phyloP scores from a whole-genome alignment of 2,113 vertebrate genomes.

The Stegastes partitus region DNA sequence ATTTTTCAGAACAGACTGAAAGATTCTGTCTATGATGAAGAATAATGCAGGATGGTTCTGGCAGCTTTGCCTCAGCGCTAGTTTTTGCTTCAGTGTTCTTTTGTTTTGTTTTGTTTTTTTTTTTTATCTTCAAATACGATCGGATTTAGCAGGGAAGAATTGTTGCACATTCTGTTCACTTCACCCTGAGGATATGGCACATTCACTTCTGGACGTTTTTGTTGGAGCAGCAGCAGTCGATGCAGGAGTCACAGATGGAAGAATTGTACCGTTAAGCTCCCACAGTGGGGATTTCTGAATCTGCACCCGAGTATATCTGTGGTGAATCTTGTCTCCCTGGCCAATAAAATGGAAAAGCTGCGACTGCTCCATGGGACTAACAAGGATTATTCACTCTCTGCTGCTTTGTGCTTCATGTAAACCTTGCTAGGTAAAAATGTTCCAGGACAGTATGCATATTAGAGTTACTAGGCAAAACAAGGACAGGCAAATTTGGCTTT shows the following conservation, averaged over 20 bases:
- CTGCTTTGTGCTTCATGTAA: neutral
- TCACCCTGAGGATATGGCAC: neutral
- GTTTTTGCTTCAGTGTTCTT: too few species aligned
- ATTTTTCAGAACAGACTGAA: neutral
- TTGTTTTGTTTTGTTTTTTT: neutral
- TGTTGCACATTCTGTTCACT: neutral
- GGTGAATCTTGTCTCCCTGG: neutral
- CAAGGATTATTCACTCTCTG: neutral
- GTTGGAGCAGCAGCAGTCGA: neutral
- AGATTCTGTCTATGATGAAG: neutral
- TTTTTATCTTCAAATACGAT: neutral
- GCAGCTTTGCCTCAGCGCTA: neutral
- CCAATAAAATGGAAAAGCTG: slow-evolving; percentile 2
- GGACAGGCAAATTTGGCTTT: neutral
- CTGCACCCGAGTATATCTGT: neutral
- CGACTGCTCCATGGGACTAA: neutral
- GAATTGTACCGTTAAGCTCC: slow-evolving; percentile 13
- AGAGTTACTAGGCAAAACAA: neutral
- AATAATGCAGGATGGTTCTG: neutral
- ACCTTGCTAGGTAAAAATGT: neutral
- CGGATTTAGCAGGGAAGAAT: neutral
- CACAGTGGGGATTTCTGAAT: neutral
- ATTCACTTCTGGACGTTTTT: slow-evolving; percentile 1
- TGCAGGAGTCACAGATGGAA: slow-evolving; percentile 11
- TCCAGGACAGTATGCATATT: neutral